Conservation (phyloP, 2,888 invertebrate genomes). For the Trachelus troglodyta region DNA sequence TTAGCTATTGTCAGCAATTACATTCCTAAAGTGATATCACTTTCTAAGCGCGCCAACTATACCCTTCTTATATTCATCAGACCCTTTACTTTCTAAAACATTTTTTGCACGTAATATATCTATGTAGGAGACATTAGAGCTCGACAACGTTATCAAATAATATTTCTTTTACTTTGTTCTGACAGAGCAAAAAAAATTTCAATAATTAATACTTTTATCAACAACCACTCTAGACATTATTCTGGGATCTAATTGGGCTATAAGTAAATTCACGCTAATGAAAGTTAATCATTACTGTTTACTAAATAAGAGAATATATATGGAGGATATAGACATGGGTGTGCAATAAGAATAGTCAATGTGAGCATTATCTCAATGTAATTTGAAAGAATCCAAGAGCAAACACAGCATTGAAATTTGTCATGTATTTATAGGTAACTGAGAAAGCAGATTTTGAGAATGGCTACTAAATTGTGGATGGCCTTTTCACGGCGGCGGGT, state of each 20-base stretch:
- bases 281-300: neutral
- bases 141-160: neutral
- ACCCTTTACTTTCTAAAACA: neutral
- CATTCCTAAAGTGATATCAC: neutral
- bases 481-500: conserved; percentile 67
- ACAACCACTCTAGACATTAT: neutral
- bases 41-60: neutral
- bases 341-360: neutral
- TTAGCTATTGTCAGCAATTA: neutral
- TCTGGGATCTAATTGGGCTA: neutral
- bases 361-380: neutral
- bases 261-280: neutral
- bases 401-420: neutral
- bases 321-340: neutral
- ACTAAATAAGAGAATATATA: neutral
- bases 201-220: neutral
- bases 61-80: neutral
- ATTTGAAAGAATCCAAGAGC: neutral
- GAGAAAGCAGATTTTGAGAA: conserved; percentile 13
- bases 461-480: conserved; percentile 51
- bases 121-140: neutral
- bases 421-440: neutral
- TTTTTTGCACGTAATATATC: neutral
- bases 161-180: neutral
- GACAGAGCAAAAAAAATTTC: neutral